Conservation (phyloP, 2,797 vertebrate species). For the Mus minutoides region DNA sequence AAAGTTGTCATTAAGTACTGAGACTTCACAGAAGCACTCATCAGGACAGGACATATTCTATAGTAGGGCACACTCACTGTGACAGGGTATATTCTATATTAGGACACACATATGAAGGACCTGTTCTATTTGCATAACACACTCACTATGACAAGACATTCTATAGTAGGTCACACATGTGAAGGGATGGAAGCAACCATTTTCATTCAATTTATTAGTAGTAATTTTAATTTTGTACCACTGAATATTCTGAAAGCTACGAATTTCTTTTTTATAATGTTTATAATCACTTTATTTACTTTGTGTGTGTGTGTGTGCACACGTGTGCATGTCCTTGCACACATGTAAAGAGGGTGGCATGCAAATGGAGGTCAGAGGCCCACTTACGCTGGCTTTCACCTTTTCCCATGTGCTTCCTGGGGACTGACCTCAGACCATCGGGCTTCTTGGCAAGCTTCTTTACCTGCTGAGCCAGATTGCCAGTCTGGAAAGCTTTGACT, state of each 20-base stretch:
- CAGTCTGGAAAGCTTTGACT: conserved; percentile 61
- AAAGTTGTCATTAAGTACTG: background rate
- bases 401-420: background rate
- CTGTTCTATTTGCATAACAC: background rate
- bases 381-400: background rate
- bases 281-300: background rate
- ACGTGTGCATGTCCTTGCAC: background rate
- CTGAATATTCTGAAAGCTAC: conserved; percentile 69
- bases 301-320: background rate
- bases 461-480: background rate
- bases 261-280: background rate
- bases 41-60: background rate
- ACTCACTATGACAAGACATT: background rate
- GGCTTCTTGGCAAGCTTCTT: background rate
- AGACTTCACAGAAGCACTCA: background rate
- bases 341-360: background rate
- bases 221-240: conserved; percentile 71
- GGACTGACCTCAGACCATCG: background rate
- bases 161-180: background rate
- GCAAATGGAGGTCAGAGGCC: background rate
- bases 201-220: conserved; percentile 32
- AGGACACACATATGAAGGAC: background rate
- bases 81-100: background rate
- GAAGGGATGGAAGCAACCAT: background rate
- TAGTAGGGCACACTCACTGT: no score